These are phyloP conservation scores for Gymnorhina tibicen DNA, from an alignment of 2,113 vertebrate genomes.

Conservation along the genomic window DNA sequence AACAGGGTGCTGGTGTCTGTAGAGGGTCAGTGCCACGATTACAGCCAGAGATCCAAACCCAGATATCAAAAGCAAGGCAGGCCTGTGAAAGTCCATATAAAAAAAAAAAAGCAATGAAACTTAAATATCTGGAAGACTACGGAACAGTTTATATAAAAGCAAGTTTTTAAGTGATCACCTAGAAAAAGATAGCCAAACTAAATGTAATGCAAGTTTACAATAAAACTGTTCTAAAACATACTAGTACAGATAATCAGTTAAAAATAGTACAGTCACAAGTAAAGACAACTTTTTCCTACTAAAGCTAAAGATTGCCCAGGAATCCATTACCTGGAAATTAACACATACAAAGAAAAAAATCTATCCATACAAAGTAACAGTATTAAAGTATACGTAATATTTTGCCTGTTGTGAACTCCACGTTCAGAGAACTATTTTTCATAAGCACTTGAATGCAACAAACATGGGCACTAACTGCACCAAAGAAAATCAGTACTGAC, in stretches of 20 bases:
- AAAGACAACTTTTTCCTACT: neutral
- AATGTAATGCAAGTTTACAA: neutral
- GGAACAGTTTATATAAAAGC: neutral
- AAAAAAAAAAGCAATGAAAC: neutral
- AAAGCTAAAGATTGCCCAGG: neutral
- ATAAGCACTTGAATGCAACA: neutral
- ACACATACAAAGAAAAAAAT: neutral
- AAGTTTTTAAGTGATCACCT: neutral
- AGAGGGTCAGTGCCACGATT: conserved; percentile 82
- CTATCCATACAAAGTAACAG: neutral
- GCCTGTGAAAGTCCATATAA: conserved; percentile 70
- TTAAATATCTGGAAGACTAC: neutral
- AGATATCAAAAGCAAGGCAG: conserved; percentile 82
- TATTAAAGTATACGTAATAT: neutral
- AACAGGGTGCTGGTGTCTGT: conserved; percentile 88
- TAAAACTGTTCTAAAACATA: neutral
- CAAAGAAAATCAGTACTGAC: neutral
- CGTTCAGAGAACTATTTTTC: neutral
- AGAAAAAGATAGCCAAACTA: neutral
- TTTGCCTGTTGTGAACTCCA: neutral
- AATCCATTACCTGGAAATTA: neutral
- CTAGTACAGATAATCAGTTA: neutral
- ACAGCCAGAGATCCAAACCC: conserved; percentile 82
- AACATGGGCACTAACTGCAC: neutral
- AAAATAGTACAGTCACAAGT: neutral